Evolutionary conservation across 2,888 invertebrate species (phyloP).

Genomic region (Anodontia alba): DNA sequence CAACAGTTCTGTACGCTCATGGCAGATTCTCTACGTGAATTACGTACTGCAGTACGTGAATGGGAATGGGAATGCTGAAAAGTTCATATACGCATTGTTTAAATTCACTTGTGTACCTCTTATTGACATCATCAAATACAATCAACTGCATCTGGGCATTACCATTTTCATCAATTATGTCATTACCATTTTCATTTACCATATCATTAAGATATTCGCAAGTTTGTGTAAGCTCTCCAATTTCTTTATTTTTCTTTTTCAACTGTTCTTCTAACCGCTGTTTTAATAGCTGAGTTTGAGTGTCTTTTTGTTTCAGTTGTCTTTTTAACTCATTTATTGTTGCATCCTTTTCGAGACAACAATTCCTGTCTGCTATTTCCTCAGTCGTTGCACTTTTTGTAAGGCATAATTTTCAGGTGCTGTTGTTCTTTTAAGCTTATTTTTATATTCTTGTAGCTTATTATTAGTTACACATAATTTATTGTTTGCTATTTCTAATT

Average conservation of each 20-base stretch:
- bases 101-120: not conserved
- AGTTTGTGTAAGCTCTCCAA: not conserved
- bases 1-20: too few species aligned
- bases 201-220: not conserved
- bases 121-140: not conserved
- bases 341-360: not conserved
- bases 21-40: too few species aligned
- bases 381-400: not conserved
- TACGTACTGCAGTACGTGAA: too few species aligned
- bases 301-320: too few species aligned
- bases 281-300: too few species aligned
- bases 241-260: not conserved
- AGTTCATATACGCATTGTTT: conserved; percentile 41
- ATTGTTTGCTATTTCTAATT: not conserved
- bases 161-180: not conserved
- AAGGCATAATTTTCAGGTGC: not conserved
- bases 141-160: not conserved
- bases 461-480: too few species aligned
- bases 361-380: not conserved
- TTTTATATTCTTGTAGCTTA: not conserved
- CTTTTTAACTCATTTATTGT: too few species aligned
- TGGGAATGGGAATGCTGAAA: too few species aligned
- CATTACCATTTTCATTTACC: not conserved
- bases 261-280: not conserved
- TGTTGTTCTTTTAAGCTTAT: not conserved